Conservation (phyloP, 2,113 vertebrate species). For the Macheiramphus alcinus region DNA sequence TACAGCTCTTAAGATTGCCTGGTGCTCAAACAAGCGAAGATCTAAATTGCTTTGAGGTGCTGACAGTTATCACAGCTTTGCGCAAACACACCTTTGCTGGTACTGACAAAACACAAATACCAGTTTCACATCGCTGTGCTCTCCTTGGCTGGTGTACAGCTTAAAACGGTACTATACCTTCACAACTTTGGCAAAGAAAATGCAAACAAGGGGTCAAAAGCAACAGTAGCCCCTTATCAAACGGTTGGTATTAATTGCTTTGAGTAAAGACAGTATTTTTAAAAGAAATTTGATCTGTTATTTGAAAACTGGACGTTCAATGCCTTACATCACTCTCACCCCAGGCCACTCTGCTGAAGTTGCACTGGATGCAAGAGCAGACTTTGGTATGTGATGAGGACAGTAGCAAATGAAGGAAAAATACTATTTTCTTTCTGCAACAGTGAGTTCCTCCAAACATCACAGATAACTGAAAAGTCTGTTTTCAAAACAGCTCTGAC, state of each 20-base stretch:
- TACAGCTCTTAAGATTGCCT: not conserved
- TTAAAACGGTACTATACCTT: not conserved
- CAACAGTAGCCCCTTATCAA: not conserved
- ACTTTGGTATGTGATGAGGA: not conserved
- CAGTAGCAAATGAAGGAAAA: not conserved
- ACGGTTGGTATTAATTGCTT: not conserved
- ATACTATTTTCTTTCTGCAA: not conserved
- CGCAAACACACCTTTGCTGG: slow-evolving; percentile 12
- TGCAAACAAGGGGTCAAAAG: not conserved
- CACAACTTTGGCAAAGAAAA: not conserved
- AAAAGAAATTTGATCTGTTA: not conserved
- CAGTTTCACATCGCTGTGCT: not conserved
- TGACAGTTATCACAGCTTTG: not conserved
- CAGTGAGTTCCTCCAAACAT: not conserved
- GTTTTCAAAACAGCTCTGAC: not conserved
- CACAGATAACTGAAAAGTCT: not conserved
- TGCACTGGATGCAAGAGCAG: not conserved
- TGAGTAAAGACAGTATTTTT: not conserved
- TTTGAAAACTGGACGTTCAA: not conserved
- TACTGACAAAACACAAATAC: not conserved
- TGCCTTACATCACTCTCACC: not conserved
- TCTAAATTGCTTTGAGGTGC: not conserved
- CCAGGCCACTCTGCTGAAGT: not conserved
- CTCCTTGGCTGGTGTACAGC: not conserved
- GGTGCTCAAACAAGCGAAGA: not conserved